Conservation (phyloP, 2,113 vertebrate genomes). For the Galbula dea region DNA sequence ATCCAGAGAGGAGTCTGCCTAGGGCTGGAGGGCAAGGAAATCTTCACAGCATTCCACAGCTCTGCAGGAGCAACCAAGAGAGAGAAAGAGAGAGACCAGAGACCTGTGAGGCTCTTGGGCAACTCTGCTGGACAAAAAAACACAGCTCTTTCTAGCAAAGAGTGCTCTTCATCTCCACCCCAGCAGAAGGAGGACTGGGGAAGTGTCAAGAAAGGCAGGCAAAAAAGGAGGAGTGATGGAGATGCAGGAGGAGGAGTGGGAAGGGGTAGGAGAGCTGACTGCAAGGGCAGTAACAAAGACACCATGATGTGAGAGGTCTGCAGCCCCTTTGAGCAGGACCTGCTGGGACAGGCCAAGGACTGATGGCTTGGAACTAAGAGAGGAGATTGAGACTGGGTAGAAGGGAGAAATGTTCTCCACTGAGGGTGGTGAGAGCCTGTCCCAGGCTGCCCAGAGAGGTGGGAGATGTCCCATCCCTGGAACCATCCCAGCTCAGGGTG, state of each 20-base stretch:
- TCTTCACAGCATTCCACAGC: slow-evolving; percentile 68
- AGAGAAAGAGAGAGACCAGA: not conserved
- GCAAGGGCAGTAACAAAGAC: not conserved
- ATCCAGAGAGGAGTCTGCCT: not conserved
- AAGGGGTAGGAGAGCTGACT: not conserved
- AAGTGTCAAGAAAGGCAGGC: not conserved
- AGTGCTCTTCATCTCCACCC: not conserved
- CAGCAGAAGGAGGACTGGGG: not conserved
- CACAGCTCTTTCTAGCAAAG: not conserved
- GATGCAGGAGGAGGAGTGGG: not conserved
- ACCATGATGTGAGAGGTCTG: not conserved
- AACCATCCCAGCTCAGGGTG: not conserved
- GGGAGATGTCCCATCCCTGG: not conserved
- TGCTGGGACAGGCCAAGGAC: not conserved
- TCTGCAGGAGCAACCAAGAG: not conserved
- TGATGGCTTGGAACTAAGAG: not conserved
- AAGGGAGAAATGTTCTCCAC: not conserved
- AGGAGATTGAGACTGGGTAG: not conserved
- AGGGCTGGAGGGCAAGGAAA: not conserved
- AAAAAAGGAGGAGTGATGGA: not conserved
- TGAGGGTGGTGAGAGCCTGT: not conserved
- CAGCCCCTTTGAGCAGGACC: not conserved
- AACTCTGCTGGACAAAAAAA: not conserved
- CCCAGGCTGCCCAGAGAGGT: not conserved
- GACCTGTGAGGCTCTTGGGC: not conserved